Evolutionary conservation across 2,113 vertebrate genomes (phyloP), one percentile per base, ranked within the genome.

Genomic region (Seriola quinqueradiata): DNA sequence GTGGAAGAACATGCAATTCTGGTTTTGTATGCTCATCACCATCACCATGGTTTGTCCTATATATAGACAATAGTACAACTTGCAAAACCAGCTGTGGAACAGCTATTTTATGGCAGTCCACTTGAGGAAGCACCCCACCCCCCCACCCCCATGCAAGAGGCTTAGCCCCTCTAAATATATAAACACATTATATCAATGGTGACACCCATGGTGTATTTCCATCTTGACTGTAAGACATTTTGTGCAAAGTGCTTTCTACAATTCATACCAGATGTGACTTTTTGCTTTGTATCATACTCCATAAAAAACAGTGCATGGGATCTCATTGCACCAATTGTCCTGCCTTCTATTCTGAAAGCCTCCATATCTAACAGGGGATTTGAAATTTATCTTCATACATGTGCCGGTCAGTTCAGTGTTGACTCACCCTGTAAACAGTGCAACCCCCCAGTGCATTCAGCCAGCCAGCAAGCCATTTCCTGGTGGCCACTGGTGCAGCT

Each of bases 211-310:
- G 3, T 42, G 10, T n/a, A 34, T 48, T 65, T 61, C 52, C 44
- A 64, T 17, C 13, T 19, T 10, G 42, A 13, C 48, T 12, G 46
- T 36, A 32, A 21, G 19, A 7, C 10, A 58, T 19, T 34, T 54
- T 28, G 32, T 8, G 16, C 38, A 25, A 25, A n/a, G 1, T 21
- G 54, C 10, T 34, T 60, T 17, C 50, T 28, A 65, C 17, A 9
- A 11, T 46, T 54, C 17, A 59, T 25, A 6, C 9, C 57, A 63
- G 55, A 7, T 3, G 36, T 40, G 42, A 42, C 34, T 36, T 3
- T 44, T 85, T 79, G 36, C 78, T 76, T 36, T 5, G 81, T 25
- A 42, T 76, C 74, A n/a, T 4, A 21, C 23, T 52, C 13, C 38
- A 38, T 73, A 32, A 25, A 2, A 52, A 70, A 25, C 57, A 65